Evolutionary conservation across 2,797 vertebrate genomes (phyloP).

Genomic region (Sebastes dallii): DNA sequence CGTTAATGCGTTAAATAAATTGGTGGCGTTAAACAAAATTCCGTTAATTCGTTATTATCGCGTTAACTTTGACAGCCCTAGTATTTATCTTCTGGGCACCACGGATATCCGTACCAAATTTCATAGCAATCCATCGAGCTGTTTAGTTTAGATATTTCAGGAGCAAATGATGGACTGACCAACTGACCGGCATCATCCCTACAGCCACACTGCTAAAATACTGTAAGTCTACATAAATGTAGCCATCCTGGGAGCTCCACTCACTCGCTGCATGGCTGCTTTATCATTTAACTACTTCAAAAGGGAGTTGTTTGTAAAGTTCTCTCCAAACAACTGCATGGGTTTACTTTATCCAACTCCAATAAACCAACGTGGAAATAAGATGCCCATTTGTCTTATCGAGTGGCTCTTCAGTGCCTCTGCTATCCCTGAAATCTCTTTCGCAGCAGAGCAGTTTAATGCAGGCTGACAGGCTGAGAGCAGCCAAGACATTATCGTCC

Average conservation of each 20-base stretch:
- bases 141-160: not conserved
- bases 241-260: not conserved
- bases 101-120: not conserved
- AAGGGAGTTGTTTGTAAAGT: slow-evolving; percentile 4
- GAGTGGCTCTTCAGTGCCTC: slow-evolving; percentile 34
- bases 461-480: slow-evolving; percentile 47
- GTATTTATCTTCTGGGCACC: not conserved
- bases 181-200: not conserved
- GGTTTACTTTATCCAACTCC: slow-evolving; percentile 17
- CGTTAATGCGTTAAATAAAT: too few relatives aligned
- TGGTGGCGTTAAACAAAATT: too few relatives aligned
- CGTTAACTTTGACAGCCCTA: too few relatives aligned
- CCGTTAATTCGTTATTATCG: fast-evolving
- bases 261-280: not conserved
- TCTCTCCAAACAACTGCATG: not conserved
- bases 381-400: slow-evolving; percentile 17
- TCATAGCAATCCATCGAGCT: not conserved
- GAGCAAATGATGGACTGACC: not conserved
- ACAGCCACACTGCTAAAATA: not conserved
- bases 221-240: not conserved
- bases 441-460: slow-evolving; percentile 30
- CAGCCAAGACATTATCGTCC: slow-evolving; percentile 37
- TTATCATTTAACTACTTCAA: not conserved
- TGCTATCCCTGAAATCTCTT: slow-evolving; percentile 51
- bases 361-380: not conserved